Conservation (phyloP, 2,797 vertebrate species). For the Pteronotus mesoamericanus region DNA sequence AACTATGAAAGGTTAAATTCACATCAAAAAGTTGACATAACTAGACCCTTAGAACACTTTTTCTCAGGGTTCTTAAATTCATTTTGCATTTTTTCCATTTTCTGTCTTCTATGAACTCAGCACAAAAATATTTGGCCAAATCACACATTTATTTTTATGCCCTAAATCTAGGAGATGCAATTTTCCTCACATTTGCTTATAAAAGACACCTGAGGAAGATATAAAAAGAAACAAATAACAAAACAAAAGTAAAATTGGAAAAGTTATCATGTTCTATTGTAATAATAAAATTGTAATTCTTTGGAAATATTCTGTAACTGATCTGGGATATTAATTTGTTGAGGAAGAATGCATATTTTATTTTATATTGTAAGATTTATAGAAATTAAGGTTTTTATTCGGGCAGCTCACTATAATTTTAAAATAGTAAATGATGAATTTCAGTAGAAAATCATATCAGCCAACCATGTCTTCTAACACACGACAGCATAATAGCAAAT, state of each 20-base stretch:
- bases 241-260: not conserved
- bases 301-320: not conserved
- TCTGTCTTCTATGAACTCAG: not conserved
- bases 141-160: not conserved
- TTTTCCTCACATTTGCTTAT: not conserved
- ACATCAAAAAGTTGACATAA: not conserved
- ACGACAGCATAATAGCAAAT: not conserved
- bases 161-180: not conserved
- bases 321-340: not conserved
- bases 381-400: not conserved
- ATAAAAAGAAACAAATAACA: not conserved
- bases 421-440: not conserved
- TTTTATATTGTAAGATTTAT: not conserved
- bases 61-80: not conserved
- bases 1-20: not conserved
- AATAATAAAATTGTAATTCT: not conserved
- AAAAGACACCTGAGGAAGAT: not conserved
- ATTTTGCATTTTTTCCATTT: not conserved
- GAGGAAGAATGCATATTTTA: not conserved
- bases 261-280: not conserved
- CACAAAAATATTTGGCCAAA: not conserved
- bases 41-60: not conserved
- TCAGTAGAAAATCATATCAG: not conserved
- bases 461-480: not conserved
- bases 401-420: not conserved